Evolutionary conservation across 2,888 invertebrate genomes (phyloP).

Genomic region (Sesamia inferens): DNA sequence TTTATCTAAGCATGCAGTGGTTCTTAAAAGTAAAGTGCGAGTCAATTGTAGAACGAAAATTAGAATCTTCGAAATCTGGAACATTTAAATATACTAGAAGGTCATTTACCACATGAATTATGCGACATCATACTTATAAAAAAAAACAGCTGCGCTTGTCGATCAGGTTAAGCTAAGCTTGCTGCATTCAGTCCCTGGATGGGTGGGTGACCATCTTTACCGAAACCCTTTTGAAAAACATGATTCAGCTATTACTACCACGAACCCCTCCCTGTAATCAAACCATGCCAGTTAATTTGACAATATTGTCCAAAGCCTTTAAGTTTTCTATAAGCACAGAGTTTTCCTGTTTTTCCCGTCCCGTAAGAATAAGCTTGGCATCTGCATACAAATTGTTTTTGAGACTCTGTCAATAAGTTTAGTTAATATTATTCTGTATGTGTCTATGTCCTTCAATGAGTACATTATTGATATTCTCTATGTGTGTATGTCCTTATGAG

Average conservation of each 20-base stretch:
- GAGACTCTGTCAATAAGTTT: constrained; percentile 34
- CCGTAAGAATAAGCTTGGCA: neutral
- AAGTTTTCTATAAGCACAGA: neutral
- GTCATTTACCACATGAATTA: neutral
- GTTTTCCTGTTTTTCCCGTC: neutral
- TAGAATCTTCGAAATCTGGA: neutral
- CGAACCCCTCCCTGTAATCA: neutral
- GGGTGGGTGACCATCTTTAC: no score
- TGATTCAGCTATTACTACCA: no score
- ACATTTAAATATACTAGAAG: neutral
- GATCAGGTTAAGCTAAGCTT: no score
- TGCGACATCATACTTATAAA: neutral
- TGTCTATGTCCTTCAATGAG: constrained; percentile 53
- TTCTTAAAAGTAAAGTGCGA: neutral
- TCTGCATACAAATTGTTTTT: constrained; percentile 36
- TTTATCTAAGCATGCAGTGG: neutral
- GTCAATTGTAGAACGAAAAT: neutral
- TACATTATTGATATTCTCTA: constrained; percentile 52
- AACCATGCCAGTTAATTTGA: neutral
- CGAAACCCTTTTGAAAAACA: no score
- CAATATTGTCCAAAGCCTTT: neutral
- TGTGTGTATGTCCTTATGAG: constrained; percentile 49
- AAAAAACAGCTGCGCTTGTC: no score
- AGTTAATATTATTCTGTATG: constrained; percentile 38
- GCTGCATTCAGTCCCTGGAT: no score